These are phyloP conservation scores for Plodia interpunctella DNA, from an alignment of 1,140 invertebrate species.

Conservation along the genomic window DNA sequence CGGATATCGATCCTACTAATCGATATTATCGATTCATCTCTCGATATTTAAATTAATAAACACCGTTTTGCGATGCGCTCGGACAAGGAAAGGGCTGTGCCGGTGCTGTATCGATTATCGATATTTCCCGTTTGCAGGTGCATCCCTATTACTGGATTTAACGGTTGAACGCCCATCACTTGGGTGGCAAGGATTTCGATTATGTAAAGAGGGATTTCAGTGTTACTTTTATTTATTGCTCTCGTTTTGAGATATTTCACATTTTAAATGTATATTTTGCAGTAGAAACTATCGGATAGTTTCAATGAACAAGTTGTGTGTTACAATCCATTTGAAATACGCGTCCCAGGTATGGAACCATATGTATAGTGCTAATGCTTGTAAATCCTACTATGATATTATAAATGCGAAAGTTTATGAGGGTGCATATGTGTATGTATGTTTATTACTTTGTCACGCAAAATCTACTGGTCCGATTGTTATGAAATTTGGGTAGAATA, in stretches of 20 bases:
- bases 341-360: no score
- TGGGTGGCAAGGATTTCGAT: slow-evolving; percentile 19
- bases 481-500: no score
- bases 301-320: no score
- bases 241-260: neutral
- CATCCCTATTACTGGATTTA: slow-evolving; percentile 19
- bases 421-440: no score
- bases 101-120: slow-evolving; percentile 33
- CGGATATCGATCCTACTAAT: slow-evolving; percentile 8
- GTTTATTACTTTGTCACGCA: no score
- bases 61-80: slow-evolving; percentile 21
- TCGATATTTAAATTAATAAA: slow-evolving; percentile 24
- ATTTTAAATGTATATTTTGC: no score
- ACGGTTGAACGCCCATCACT: slow-evolving; percentile 19
- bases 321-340: no score
- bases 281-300: no score
- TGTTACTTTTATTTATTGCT: neutral
- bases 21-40: slow-evolving; percentile 6
- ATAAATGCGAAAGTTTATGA: no score
- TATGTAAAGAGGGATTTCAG: neutral
- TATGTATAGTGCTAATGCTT: no score
- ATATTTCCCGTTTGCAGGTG: slow-evolving; percentile 26
- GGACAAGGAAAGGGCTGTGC: slow-evolving; percentile 38
- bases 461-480: no score
- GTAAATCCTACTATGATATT: no score